Evolutionary conservation across 2,888 invertebrate species (phyloP).

Genomic region (Itoplectis maculator): DNA sequence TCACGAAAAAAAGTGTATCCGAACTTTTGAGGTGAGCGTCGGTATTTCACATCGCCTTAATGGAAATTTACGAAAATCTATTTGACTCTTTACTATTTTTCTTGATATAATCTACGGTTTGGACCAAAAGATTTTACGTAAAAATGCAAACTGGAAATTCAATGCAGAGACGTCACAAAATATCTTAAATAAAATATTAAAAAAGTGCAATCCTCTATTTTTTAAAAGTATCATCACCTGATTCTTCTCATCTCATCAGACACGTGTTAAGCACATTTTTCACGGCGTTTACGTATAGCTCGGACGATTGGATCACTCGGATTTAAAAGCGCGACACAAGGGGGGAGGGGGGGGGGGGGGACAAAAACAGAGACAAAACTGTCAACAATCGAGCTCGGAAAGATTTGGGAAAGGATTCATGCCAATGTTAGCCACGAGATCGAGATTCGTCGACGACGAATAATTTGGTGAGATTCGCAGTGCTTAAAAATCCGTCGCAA

Average conservation of each 20-base stretch:
- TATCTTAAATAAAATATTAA: neutral
- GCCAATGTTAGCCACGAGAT: slow-evolving; percentile 55
- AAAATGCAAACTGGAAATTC: neutral
- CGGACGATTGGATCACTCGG: slow-evolving; percentile 49
- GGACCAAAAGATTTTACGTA: neutral
- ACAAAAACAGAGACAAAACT: slow-evolving; percentile 29
- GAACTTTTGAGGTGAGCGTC: too few species aligned
- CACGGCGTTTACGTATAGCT: slow-evolving; percentile 45
- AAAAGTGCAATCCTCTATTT: slow-evolving; percentile 4
- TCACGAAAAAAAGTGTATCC: too few species aligned
- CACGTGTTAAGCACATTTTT: slow-evolving; percentile 29
- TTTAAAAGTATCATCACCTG: slow-evolving; percentile 5
- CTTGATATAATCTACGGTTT: neutral
- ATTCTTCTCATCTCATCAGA: slow-evolving; percentile 9
- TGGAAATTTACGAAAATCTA: neutral
- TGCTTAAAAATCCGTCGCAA: neutral
- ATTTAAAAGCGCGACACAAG: slow-evolving; percentile 55
- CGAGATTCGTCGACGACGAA: slow-evolving; percentile 30
- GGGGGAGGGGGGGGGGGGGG: too few species aligned
- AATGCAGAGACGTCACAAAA: neutral
- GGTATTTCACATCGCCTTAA: too few species aligned
- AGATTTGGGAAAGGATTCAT: slow-evolving; percentile 64
- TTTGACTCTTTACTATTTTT: neutral
- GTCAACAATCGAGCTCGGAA: slow-evolving; percentile 33
- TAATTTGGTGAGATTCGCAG: slow-evolving; percentile 16